Evolutionary conservation across 2,888 invertebrate genomes (phyloP).

Genomic region (Choristoneura rosaceana): DNA sequence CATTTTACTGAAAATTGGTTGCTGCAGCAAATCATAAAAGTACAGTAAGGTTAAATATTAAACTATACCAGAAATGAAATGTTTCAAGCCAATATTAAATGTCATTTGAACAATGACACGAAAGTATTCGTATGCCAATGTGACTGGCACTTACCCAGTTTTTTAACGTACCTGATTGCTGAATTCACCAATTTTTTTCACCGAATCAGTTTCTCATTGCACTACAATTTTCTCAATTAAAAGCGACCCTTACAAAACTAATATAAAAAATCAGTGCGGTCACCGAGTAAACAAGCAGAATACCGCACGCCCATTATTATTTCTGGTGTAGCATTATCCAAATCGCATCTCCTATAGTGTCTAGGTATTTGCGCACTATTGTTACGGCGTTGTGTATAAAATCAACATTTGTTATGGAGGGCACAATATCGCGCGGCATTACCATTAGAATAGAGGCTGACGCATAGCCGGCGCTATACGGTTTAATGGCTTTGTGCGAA

Average conservation of each 20-base stretch:
- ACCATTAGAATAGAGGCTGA: constrained; percentile 84
- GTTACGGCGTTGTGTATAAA: constrained; percentile 85
- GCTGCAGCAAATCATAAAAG: too few relatives aligned
- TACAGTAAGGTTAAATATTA: too few relatives aligned
- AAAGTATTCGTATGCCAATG: too few relatives aligned
- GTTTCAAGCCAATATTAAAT: too few relatives aligned
- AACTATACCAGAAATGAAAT: too few relatives aligned
- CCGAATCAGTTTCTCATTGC: not conserved
- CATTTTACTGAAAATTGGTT: too few relatives aligned
- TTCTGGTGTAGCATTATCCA: constrained; percentile 80
- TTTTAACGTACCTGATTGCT: not conserved
- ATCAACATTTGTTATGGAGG: constrained; percentile 84
- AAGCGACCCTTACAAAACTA: constrained; percentile 43
- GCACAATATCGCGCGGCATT: constrained; percentile 81
- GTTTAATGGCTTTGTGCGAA: constrained; percentile 47
- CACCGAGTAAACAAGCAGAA: constrained; percentile 66
- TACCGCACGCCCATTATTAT: constrained; percentile 78
- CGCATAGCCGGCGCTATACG: constrained; percentile 70
- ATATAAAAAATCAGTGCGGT: constrained; percentile 51
- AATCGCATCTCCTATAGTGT: constrained; percentile 83
- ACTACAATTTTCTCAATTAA: not conserved
- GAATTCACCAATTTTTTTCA: not conserved
- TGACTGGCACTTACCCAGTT: too few relatives aligned
- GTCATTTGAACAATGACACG: too few relatives aligned
- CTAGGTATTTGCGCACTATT: constrained; percentile 86